Percentiles rank a stretch among this genome's conserved stretches.
These are phyloP conservation scores for Dicaeum eximium DNA, from an alignment of 2,113 vertebrate genomes.

Conservation along the genomic window DNA sequence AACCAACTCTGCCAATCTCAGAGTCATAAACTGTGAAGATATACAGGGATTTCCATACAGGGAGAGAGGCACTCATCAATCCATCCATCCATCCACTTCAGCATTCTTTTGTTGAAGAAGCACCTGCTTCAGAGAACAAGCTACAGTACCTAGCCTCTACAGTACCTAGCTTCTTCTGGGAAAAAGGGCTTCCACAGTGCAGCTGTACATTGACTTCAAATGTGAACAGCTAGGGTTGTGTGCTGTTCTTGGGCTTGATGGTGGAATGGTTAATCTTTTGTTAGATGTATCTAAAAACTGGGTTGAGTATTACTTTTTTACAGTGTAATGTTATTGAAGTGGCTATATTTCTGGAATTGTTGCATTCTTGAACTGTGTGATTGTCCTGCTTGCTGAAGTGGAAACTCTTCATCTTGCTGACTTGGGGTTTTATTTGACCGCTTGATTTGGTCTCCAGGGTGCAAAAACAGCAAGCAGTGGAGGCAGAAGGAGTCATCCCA, in stretches of 20 bases:
- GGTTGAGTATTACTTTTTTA: background rate
- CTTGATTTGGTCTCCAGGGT: conserved; percentile 46
- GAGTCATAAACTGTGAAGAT: background rate
- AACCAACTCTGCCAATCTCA: background rate
- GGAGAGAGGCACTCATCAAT: background rate
- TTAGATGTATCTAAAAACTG: background rate
- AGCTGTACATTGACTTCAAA: background rate
- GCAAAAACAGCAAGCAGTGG: conserved; percentile 43
- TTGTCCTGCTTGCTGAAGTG: background rate
- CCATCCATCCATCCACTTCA: background rate
- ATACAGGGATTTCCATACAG: background rate
- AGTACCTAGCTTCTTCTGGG: background rate
- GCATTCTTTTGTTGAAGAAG: background rate
- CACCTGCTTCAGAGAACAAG: background rate
- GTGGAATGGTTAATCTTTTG: background rate
- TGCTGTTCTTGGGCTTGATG: background rate
- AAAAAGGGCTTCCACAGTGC: background rate
- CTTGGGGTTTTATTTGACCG: background rate
- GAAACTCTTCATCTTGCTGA: background rate
- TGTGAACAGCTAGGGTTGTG: background rate
- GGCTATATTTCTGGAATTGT: background rate
- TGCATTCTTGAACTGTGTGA: background rate
- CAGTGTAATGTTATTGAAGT: background rate
- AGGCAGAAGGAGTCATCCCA: conserved; percentile 83
- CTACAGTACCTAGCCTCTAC: background rate